phyloP scores from a whole-genome alignment of 1,140 invertebrate species.

The Lysiphlebus fabarum region DNA sequence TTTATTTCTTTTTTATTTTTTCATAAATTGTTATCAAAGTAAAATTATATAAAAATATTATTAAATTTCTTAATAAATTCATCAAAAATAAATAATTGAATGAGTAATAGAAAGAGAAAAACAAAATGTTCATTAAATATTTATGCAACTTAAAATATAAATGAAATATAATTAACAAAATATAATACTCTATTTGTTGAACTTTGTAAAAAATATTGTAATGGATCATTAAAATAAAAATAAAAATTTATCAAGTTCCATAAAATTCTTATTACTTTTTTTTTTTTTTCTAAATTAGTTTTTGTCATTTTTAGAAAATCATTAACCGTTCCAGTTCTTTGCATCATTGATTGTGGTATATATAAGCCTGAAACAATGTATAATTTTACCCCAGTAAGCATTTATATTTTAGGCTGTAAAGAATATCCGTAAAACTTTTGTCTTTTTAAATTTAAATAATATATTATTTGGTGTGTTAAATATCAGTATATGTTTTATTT shows the following conservation, averaged over 20 bases:
- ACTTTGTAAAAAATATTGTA: not conserved
- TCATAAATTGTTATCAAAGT: too few relatives aligned
- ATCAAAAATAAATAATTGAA: too few relatives aligned
- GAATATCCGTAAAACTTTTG: constrained; percentile 49
- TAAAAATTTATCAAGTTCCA: not conserved
- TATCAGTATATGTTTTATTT: not conserved
- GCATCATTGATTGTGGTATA: constrained; percentile 51
- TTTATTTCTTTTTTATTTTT: not conserved
- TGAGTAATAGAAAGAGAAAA: too few relatives aligned
- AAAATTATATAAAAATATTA: too few relatives aligned
- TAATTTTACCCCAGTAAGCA: constrained; percentile 41
- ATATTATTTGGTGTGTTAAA: not conserved
- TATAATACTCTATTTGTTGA: not conserved
- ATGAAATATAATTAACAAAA: not conserved
- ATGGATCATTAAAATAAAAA: not conserved
- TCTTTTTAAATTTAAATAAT: constrained; percentile 8
- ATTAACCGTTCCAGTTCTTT: constrained; percentile 45
- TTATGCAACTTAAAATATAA: not conserved
- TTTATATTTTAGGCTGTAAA: constrained; percentile 39
- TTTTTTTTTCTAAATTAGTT: constrained; percentile 41
- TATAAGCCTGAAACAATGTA: constrained; percentile 46
- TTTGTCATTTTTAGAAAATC: constrained; percentile 54
- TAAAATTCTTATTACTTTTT: constrained; percentile 24
- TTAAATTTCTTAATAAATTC: too few relatives aligned
- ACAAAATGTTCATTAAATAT: too few relatives aligned